These are phyloP conservation scores for Chascanopsetta lugubris DNA, from an alignment of 2,113 vertebrate genomes.

Conservation along the genomic window DNA sequence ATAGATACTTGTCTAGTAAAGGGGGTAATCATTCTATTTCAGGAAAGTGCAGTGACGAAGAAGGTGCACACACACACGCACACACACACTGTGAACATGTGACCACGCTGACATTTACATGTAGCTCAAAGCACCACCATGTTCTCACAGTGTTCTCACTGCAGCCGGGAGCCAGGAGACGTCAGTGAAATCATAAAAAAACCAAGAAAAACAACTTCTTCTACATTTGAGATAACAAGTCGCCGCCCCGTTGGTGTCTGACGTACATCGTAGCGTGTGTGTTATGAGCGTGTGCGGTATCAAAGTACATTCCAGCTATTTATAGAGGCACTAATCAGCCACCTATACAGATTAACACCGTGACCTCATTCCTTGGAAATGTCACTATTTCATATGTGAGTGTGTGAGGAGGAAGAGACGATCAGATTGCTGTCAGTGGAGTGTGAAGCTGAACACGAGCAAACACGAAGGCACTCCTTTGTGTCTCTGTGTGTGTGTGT, in stretches of 20 bases:
- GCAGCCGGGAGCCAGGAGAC: conserved; percentile 5
- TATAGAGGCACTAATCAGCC: conserved; percentile 67
- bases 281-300: conserved; percentile 38
- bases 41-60: background rate
- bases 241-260: conserved; percentile 5
- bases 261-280: conserved; percentile 1
- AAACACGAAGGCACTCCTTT: conserved; percentile 9
- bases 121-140: background rate
- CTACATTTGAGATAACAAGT: too few relatives aligned
- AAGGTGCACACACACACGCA: background rate
- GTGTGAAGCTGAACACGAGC: conserved; percentile 25
- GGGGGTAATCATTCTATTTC: background rate
- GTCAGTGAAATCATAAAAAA: too few relatives aligned
- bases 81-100: background rate
- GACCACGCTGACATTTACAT: background rate
- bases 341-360: conserved; percentile 66
- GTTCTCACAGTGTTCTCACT: background rate
- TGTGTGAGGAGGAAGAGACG: conserved; percentile 5
- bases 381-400: conserved; percentile 47
- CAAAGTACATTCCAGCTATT: conserved; percentile 61
- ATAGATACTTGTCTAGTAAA: background rate
- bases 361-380: conserved; percentile 70
- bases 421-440: conserved; percentile 3
- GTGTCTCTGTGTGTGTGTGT: conserved; percentile 25
- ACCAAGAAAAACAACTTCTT: too few relatives aligned